Percentiles rank a stretch among this genome's conserved stretches.
phyloP scores from a whole-genome alignment of 1,140 invertebrate species.

The Tetragonula clypearis region DNA sequence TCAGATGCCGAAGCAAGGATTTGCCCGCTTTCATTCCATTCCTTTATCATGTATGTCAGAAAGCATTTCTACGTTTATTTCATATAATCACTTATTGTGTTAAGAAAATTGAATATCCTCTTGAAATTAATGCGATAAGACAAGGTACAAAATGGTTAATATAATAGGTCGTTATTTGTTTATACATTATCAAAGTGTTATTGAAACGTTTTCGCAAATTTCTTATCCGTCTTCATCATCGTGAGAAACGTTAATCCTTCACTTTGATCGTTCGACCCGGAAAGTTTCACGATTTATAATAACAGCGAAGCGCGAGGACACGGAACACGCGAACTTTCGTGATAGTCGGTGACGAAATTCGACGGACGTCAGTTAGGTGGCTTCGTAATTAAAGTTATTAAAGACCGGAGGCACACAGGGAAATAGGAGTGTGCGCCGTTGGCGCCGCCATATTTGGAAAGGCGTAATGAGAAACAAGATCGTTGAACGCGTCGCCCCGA shows the following conservation, averaged over 20 bases:
- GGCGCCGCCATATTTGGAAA: background rate
- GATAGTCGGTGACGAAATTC: constrained; percentile 19
- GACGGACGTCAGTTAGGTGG: background rate
- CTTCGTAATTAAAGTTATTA: constrained; percentile 47
- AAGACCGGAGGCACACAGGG: background rate
- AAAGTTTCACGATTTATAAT: constrained; percentile 14
- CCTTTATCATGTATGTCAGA: constrained; percentile 64
- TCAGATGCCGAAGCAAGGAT: constrained; percentile 96
- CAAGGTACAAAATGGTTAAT: background rate
- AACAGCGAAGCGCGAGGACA: constrained; percentile 13
- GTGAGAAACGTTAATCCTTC: background rate
- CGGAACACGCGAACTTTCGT: background rate
- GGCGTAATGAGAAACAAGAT: background rate
- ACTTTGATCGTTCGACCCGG: background rate
- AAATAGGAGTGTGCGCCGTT: background rate
- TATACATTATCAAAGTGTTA: background rate
- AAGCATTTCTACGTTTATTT: constrained; percentile 70
- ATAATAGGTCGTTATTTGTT: background rate
- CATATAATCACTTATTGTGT: constrained; percentile 20
- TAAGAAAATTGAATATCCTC: constrained; percentile 27
- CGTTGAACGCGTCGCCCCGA: background rate
- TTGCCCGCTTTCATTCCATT: too few relatives aligned
- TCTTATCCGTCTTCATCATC: background rate
- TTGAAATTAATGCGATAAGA: background rate
- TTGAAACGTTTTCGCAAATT: background rate